Evolutionary conservation across 1,140 invertebrate genomes (phyloP), one percentile per base, ranked within the genome.

Genomic region (Magallana gigas): DNA sequence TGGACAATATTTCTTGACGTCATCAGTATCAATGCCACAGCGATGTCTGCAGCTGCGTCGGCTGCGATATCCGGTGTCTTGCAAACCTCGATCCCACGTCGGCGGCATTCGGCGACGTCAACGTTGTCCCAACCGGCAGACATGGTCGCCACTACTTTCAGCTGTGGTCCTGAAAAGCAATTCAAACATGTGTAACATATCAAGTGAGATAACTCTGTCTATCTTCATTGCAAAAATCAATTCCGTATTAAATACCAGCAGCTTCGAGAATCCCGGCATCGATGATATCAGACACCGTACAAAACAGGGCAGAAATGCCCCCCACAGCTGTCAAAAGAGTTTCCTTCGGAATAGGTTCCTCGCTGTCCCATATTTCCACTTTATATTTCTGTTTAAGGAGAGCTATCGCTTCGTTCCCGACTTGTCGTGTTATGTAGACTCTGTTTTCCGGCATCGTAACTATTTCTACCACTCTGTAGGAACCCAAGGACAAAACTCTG

Each of bases 61-160:
- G 98, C 98, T 11, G 99, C 94, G n/a, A 98, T 97, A 92, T 97
- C 96, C 2, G 98, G 98, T 5, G 98, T 99, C 91, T 98, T 98
- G 1, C 98, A 98, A 83, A 96, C 93, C n/a, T 88, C 82, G 18
- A 96, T 93, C 56, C 91, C 91, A 83, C 93, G 88, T 87, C 92
- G 91, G 80, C 90, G 91, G 90, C 95, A 96, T 86, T 92, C 95
- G 9, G 92, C 90, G 7, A 95, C 82, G 88, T 96, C 95, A 86
- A 96, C 94, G 86, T 96, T 96, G 85, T 96, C 96, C 90, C 94
- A 95, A 0, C 98, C 98, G 14, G 98, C 98, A 1, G 98, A 98
- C 95, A 99, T 98, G 0, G 98, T 98, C 0, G 96, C 96, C 29
- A 99, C 96, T 3, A 98, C 97, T 95, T 97, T 97, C 59, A 99